These are phyloP conservation scores for Phenganax subtilis DNA, from an alignment of 92 coral and sea anemone species.

Conservation along the genomic window DNA sequence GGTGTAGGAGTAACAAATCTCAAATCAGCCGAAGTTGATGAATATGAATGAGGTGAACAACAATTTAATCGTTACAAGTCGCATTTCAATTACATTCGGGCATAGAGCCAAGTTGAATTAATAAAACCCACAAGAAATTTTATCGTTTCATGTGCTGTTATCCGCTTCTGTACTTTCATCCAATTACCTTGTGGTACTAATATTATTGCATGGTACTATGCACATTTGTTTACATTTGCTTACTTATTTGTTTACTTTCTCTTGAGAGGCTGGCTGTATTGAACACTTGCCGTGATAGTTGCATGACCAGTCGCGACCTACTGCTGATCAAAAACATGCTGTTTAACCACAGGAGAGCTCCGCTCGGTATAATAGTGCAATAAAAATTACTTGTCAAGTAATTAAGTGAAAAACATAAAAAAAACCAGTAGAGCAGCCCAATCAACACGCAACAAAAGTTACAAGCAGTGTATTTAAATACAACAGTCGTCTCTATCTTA, in stretches of 20 bases:
- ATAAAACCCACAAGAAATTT: not conserved
- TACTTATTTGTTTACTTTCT: not conserved
- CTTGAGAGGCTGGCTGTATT: not conserved
- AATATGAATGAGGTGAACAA: not conserved
- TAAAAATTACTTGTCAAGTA: slow-evolving; percentile 4
- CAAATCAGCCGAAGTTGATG: not conserved
- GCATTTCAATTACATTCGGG: slow-evolving; percentile 16
- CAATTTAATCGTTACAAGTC: slow-evolving; percentile 12
- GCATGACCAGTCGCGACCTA: not conserved
- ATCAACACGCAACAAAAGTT: not conserved
- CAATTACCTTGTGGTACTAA: not conserved
- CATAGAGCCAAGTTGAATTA: not conserved
- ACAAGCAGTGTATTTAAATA: not conserved
- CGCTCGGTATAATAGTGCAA: not conserved
- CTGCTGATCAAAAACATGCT: not conserved
- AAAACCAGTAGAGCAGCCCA: not conserved
- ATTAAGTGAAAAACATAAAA: not conserved
- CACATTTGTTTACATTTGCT: slow-evolving; percentile 3
- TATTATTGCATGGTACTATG: not conserved
- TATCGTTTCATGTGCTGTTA: not conserved
- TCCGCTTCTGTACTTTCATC: not conserved
- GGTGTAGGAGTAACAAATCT: not conserved
- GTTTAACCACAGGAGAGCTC: slow-evolving; percentile 10
- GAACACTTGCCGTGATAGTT: slow-evolving; percentile 6
- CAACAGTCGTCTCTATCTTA: too few species aligned